Conservation (phyloP, 2,888 invertebrate species). For the Seira musarum region DNA sequence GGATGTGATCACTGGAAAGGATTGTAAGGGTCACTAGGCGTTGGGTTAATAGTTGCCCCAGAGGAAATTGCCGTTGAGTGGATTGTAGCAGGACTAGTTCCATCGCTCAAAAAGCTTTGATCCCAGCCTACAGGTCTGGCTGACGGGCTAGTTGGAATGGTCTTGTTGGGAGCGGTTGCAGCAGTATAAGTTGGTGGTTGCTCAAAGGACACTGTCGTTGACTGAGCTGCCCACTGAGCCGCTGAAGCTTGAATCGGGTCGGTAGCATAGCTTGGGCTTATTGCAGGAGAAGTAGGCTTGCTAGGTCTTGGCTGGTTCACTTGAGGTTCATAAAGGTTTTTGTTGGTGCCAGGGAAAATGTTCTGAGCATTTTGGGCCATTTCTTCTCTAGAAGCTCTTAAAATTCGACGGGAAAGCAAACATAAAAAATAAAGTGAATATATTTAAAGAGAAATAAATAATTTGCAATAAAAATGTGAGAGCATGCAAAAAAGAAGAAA, state of each 20-base stretch:
- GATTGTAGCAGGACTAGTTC: constrained; percentile 35
- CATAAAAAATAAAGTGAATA: too few species aligned
- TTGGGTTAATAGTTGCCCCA: constrained; percentile 45
- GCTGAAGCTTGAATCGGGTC: constrained; percentile 63
- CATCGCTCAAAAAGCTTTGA: constrained; percentile 57
- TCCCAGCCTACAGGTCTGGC: constrained; percentile 59
- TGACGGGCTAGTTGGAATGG: not conserved
- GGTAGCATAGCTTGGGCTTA: constrained; percentile 25
- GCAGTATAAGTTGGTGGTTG: constrained; percentile 64
- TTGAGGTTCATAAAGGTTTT: constrained; percentile 49
- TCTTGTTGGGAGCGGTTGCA: constrained; percentile 7
- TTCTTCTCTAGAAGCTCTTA: constrained; percentile 69
- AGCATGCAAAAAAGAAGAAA: constrained; percentile 24
- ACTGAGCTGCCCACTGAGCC: constrained; percentile 62
- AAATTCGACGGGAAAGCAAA: not conserved
- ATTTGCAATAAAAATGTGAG: constrained; percentile 45
- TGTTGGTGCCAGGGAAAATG: constrained; percentile 34
- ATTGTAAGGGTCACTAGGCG: constrained; percentile 55
- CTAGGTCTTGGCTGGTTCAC: constrained; percentile 24
- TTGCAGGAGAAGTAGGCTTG: constrained; percentile 20
- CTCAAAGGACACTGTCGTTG: constrained; percentile 47
- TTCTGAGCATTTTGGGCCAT: constrained; percentile 68
- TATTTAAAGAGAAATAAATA: constrained; percentile 36
- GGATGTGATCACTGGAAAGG: constrained; percentile 51
- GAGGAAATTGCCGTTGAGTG: constrained; percentile 41